Evolutionary conservation across 1,140 invertebrate genomes (phyloP), one percentile per base, ranked within the genome.

Genomic region (Drosophila sucinea): DNA sequence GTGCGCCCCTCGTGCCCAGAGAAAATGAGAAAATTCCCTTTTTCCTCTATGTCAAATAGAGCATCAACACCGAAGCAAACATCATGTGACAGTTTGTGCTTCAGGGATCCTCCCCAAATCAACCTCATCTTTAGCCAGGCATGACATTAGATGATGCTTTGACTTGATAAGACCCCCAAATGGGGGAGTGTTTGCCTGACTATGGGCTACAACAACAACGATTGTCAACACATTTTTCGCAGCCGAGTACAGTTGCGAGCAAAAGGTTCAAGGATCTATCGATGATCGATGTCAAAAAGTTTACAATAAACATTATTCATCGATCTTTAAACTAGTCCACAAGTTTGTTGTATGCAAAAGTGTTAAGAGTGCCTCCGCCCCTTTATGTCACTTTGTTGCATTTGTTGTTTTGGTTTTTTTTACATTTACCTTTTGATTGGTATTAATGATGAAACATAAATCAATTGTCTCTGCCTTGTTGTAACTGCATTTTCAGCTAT

Each of bases 121-220:
- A 51, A 51, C 44, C 44, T 51, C 44, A 51, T 51, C 44, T 51
- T 51, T n/a, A 63, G 75, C 57, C 57, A 77, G 75, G 57, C 75
- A 77, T 77, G 73, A 77, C 75, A 77, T 77, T 77, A 77, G 75
- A 77, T 77, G 73, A 47, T 70, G 67, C 73, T 60, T 76, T 69
- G 65, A 65, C 67, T 77, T 30, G 62, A 62, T 61, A 47, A 74
- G 54, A 63, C 55, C 65, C 71, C 61, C 62, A 40, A 47, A 58
- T 33, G 23, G 7, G 73, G 25, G 33, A 27, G 35, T 1, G 56
- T n/a, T n/a, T 38, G 32, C 44, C 47, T 65, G 32, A 11, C 8
- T 41, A 32, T 41, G 4, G 56, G 29, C 71, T 40, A 65, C 47
- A 33, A 56, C 47, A 33, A 56, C 17, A 17, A 17, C 17, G 17